phyloP scores from a whole-genome alignment of 2,888 invertebrate species.

The Herminia tarsipennalis region DNA sequence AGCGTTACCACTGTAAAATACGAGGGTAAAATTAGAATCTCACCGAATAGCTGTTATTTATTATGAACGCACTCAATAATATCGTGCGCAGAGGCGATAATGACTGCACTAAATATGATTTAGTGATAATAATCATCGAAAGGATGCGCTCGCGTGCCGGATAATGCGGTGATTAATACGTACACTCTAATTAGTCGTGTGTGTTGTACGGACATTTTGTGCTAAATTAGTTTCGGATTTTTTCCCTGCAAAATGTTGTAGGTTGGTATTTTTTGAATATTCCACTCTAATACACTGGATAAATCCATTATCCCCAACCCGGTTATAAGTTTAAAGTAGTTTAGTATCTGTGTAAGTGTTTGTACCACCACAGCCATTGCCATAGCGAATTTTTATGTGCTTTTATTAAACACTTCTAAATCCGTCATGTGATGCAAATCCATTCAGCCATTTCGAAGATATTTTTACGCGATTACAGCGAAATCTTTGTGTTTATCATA shows the following conservation, averaged over 20 bases:
- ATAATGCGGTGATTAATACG: conserved; percentile 47
- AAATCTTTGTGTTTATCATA: too few species aligned
- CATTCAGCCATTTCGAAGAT: too few species aligned
- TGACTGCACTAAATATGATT: conserved; percentile 76
- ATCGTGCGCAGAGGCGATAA: conserved; percentile 58
- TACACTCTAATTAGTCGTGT: conserved; percentile 42
- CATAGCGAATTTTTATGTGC: too few species aligned
- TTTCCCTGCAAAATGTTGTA: too few species aligned
- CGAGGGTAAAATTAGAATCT: conserved; percentile 62
- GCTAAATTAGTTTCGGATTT: conserved; percentile 4
- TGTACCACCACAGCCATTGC: background rate
- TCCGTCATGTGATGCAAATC: too few species aligned
- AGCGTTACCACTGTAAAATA: conserved; percentile 47
- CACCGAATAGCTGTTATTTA: conserved; percentile 60
- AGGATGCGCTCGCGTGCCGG: conserved; percentile 50
- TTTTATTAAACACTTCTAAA: too few species aligned
- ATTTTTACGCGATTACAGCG: too few species aligned
- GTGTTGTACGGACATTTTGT: conserved; percentile 16
- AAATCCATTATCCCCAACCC: too few species aligned
- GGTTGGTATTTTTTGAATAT: conserved; percentile 11
- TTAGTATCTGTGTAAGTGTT: too few species aligned
- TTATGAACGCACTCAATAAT: conserved; percentile 54
- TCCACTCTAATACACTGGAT: too few species aligned
- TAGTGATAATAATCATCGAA: conserved; percentile 63
- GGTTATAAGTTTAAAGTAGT: too few species aligned